Conservation (phyloP, 2,888 invertebrate species). For the Oscheius onirici region DNA sequence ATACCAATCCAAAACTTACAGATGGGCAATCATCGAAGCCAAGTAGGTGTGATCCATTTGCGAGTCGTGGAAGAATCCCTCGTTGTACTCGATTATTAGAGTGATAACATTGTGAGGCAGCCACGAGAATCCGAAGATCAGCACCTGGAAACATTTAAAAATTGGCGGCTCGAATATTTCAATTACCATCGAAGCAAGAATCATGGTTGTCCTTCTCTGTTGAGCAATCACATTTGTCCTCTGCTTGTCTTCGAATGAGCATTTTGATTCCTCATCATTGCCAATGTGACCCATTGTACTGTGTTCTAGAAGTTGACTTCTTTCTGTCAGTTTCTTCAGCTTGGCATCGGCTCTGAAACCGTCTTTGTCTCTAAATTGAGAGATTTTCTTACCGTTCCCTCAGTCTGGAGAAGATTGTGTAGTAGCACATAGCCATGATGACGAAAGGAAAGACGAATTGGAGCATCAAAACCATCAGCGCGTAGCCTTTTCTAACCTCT, state of each 20-base stretch:
- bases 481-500: constrained; percentile 82
- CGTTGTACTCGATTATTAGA: constrained; percentile 64
- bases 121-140: constrained; percentile 63
- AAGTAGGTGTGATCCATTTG: constrained; percentile 61
- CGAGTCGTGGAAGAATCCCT: constrained; percentile 47
- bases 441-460: constrained; percentile 94
- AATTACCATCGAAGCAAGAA: constrained; percentile 55
- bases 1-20: no score
- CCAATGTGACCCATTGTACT: constrained; percentile 35
- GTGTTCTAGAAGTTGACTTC: constrained; percentile 60
- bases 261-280: constrained; percentile 18
- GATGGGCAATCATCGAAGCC: constrained; percentile 64
- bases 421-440: constrained; percentile 93
- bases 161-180: background rate
- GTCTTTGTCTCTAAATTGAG: background rate
- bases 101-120: constrained; percentile 62
- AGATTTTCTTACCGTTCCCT: constrained; percentile 44
- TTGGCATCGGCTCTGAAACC: constrained; percentile 59
- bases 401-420: constrained; percentile 79
- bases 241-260: constrained; percentile 41
- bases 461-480: constrained; percentile 85
- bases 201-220: constrained; percentile 58
- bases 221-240: constrained; percentile 48
- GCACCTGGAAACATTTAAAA: constrained; percentile 40
- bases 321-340: constrained; percentile 64